Evolutionary conservation across 2,888 invertebrate species (phyloP).

Genomic region (Neelides folsomi): DNA sequence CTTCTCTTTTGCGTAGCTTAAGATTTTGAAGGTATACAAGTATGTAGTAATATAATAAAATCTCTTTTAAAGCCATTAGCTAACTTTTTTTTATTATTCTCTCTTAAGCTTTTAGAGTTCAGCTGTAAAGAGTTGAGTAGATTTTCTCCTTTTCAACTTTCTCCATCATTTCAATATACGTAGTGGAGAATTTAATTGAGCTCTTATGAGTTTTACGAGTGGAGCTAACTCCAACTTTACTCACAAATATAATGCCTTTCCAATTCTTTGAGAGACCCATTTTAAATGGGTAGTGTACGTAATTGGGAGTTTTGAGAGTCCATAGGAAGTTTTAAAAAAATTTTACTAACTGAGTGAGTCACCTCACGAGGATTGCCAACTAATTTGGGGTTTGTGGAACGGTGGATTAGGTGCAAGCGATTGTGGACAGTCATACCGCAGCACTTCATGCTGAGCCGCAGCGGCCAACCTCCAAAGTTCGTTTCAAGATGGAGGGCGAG

Average conservation of each 20-base stretch:
- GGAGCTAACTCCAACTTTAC: background rate
- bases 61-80: background rate
- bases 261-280: no score
- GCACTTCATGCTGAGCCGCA: constrained; percentile 53
- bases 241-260: background rate
- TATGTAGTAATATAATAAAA: background rate
- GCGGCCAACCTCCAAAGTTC: constrained; percentile 15
- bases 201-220: background rate
- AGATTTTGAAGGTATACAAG: background rate
- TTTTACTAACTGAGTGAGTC: no score
- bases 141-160: background rate
- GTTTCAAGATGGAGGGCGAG: constrained; percentile 21
- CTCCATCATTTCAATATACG: background rate
- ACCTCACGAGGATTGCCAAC: no score
- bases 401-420: constrained; percentile 66
- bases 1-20: background rate
- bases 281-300: no score
- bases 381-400: background rate
- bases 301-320: no score
- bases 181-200: background rate
- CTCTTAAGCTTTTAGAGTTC: background rate
- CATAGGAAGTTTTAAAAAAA: no score
- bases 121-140: background rate
- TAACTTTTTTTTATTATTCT: background rate
- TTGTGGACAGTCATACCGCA: constrained; percentile 82